Base-by-base conservation (phyloP, 2,888 invertebrate species). In the Platerodrilus igneus region DNA sequence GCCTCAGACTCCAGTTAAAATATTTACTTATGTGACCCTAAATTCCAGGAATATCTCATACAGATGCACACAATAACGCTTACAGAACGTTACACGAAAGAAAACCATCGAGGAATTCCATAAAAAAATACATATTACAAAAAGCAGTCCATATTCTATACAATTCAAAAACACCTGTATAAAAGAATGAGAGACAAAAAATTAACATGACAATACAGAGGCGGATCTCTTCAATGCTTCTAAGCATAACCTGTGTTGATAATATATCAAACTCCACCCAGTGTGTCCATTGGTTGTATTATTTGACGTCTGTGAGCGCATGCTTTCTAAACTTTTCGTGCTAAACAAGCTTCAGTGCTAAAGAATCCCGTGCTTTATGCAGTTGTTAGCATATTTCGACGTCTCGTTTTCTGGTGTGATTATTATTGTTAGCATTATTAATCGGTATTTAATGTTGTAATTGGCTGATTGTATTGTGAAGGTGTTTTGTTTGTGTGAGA, bases 131-230 rank as follows among this genome's bases (percentile, higher is more conserved):
- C 25, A 8, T 17, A 10, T 15, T 14, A n/a, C n/a, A n/a, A n/a
- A n/a, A n/a, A n/a, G n/a, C n/a, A n/a, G n/a, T n/a, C n/a, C n/a
- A n/a, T n/a, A n/a, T n/a, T 37, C 43, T 44, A 48, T 44, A 64
- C 63, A 64, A 67, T 65, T 59, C 61, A 53, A 58, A 66, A 68
- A 67, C 68, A 68, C 68, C 67, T 68, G 67, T 66, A 67, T 58
- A 66, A 66, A 64, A 62, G 63, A 58, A 60, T 56, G 60, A 64
- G 64, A 66, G 65, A 67, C 62, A 67, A 66, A 67, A 66, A 66
- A 67, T 67, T 66, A 66, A 63, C 67, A 67, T 66, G 54, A 68
- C 66, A 68, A 67, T 62, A 50, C 58, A 51, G 42, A 59, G 68
- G 68, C 65, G 68, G 61, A 47, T 48, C 58, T 58, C 55, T 52